Percentiles rank a stretch among this genome's conserved stretches.
phyloP scores from a whole-genome alignment of 2,113 vertebrate genomes.

The Steatornis caripensis region DNA sequence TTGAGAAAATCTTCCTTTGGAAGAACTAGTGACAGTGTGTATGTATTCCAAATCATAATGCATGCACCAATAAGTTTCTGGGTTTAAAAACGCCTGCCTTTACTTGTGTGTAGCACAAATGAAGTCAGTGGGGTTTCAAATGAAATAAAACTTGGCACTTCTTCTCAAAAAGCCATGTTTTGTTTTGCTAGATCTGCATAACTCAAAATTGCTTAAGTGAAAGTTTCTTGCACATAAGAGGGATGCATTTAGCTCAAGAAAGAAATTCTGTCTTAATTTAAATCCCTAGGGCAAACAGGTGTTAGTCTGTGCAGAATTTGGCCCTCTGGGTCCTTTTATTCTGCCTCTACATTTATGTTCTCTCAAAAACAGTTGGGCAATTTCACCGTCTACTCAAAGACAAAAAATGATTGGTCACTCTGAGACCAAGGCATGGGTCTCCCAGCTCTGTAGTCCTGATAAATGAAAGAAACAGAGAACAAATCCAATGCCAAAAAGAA shows the following conservation, averaged over 20 bases:
- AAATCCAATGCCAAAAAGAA: neutral
- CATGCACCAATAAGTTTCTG: constrained; percentile 14
- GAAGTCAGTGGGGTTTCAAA: constrained; percentile 49
- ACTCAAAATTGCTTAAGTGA: constrained; percentile 24
- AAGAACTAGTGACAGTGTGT: neutral
- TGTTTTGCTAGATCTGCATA: constrained; percentile 56
- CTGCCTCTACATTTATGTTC: neutral
- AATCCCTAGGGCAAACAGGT: constrained; percentile 42
- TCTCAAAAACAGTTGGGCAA: neutral
- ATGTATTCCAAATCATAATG: neutral
- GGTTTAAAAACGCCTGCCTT: constrained; percentile 27
- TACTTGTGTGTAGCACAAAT: constrained; percentile 37
- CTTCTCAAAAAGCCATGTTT: constrained; percentile 50
- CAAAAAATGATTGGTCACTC: neutral
- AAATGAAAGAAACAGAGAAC: neutral
- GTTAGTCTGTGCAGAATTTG: constrained; percentile 15
- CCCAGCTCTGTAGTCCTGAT: neutral
- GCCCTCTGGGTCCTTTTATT: neutral
- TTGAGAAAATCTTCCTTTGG: neutral
- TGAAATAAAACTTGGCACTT: constrained; percentile 40
- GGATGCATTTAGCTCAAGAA: constrained; percentile 38
- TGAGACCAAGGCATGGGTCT: neutral
- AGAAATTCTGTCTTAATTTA: constrained; percentile 42
- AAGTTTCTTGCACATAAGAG: constrained; percentile 42
- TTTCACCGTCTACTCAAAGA: neutral